Evolutionary conservation across 2,113 vertebrate species (phyloP).

Genomic region (Dromaius novaehollandiae): DNA sequence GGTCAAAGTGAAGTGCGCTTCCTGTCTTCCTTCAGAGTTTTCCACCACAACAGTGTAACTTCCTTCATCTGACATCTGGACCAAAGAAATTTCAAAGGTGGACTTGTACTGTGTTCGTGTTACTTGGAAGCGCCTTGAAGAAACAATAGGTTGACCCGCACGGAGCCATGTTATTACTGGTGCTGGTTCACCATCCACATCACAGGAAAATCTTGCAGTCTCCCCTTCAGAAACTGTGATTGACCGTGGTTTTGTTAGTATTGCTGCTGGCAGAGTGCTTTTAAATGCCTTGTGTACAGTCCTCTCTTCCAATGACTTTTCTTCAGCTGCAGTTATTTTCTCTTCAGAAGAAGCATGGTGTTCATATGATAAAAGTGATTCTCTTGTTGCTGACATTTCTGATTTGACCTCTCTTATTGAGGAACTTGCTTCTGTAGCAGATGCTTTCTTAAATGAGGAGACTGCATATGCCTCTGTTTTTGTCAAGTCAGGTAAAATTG

Average conservation of each 20-base stretch:
- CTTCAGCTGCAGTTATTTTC: constrained; percentile 75
- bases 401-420: constrained; percentile 87
- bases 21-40: constrained; percentile 90
- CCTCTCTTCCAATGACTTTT: constrained; percentile 80
- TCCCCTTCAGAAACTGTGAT: constrained; percentile 89
- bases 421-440: constrained; percentile 85
- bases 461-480: constrained; percentile 89
- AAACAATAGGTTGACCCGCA: constrained; percentile 77
- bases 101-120: constrained; percentile 86
- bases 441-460: constrained; percentile 87
- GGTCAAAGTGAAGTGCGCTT: constrained; percentile 89
- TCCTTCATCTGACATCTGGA: constrained; percentile 91
- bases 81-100: constrained; percentile 88
- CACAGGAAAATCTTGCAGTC: constrained; percentile 88
- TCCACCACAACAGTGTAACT: constrained; percentile 88
- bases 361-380: constrained; percentile 81
- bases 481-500: constrained; percentile 86
- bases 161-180: constrained; percentile 89
- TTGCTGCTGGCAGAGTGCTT: constrained; percentile 81
- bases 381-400: constrained; percentile 83
- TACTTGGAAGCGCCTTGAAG: constrained; percentile 84
- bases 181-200: constrained; percentile 92
- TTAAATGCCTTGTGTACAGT: constrained; percentile 81
- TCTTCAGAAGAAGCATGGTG: constrained; percentile 84
- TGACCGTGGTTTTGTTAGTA: constrained; percentile 90